These are phyloP conservation scores for Lepidurus arcticus DNA, from an alignment of 1,140 invertebrate genomes.

Conservation along the genomic window DNA sequence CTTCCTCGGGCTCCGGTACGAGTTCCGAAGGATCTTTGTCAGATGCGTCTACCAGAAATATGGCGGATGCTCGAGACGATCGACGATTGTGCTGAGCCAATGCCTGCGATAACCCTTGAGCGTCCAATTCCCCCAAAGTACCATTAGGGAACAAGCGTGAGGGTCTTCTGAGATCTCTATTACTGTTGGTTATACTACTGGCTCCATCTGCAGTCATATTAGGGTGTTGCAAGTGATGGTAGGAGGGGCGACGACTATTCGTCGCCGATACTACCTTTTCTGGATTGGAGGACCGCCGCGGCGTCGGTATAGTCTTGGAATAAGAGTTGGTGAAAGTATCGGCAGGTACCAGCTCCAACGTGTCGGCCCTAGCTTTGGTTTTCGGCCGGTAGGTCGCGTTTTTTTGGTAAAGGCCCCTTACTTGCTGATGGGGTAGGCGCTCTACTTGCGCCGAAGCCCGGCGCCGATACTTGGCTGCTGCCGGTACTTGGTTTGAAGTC, in stretches of 20 bases:
- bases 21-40: conserved; percentile 28
- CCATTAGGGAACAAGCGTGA: not conserved
- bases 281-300: not conserved
- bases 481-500: not conserved
- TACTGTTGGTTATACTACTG: not conserved
- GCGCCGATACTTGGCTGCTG: conserved; percentile 25
- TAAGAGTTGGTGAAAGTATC: not conserved
- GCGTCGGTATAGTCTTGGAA: not conserved
- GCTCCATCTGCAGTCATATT: conserved; percentile 5
- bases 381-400: not conserved
- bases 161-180: not conserved
- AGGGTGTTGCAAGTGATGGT: conserved; percentile 24
- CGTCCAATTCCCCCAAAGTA: not conserved
- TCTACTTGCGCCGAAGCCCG: conserved; percentile 24
- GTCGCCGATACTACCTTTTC: not conserved
- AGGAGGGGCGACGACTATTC: conserved; percentile 9
- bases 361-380: not conserved
- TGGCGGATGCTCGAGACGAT: conserved; percentile 28
- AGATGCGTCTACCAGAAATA: conserved; percentile 28
- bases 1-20: conserved; percentile 29
- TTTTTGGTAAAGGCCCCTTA: not conserved
- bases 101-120: conserved; percentile 9
- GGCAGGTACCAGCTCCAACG: not conserved
- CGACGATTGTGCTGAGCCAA: conserved; percentile 17
- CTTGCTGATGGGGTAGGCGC: not conserved